Percentiles rank a stretch among this genome's conserved stretches.
phyloP scores from a whole-genome alignment of 2,888 invertebrate species.

The Danaus chrysippus region DNA sequence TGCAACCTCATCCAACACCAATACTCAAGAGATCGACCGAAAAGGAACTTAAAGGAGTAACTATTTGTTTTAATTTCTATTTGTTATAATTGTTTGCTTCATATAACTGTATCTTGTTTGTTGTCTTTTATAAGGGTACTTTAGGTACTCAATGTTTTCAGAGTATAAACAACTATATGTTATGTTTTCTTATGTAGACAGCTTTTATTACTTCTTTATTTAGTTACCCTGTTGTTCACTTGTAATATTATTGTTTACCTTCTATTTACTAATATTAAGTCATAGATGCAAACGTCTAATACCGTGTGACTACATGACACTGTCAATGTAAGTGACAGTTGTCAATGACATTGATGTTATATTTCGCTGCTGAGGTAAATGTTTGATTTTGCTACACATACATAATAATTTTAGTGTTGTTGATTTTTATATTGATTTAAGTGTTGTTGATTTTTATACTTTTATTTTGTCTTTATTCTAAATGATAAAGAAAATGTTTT shows the following conservation, averaged over 20 bases:
- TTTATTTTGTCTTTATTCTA: too few species aligned
- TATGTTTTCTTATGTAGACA: slow-evolving; percentile 2
- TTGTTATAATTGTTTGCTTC: not conserved
- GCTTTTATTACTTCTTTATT: not conserved
- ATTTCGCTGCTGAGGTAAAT: slow-evolving; percentile 21
- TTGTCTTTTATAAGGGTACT: slow-evolving; percentile 7
- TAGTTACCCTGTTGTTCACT: slow-evolving; percentile 5
- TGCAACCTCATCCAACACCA: slow-evolving; percentile 8
- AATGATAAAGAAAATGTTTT: too few species aligned
- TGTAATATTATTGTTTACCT: slow-evolving; percentile 8
- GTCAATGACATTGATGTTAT: slow-evolving; percentile 6
- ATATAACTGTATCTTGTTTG: slow-evolving; percentile 7
- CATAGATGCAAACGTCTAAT: too few species aligned
- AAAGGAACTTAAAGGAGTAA: slow-evolving; percentile 7
- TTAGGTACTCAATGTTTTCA: slow-evolving; percentile 5
- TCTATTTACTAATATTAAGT: too few species aligned
- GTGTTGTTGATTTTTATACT: too few species aligned
- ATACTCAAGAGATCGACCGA: slow-evolving; percentile 4
- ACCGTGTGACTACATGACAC: too few species aligned
- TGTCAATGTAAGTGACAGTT: slow-evolving; percentile 7
- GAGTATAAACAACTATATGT: slow-evolving; percentile 7
- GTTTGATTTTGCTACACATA: too few species aligned
- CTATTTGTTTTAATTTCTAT: not conserved
- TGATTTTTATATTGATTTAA: too few species aligned
- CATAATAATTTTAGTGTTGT: too few species aligned